A percentile compares a stretch with the other conserved stretches of the same genome.
These are phyloP conservation scores for Sanderia malayensis DNA, from an alignment of 30 jellyfish, hydroid and myxozoan genomes.

Conservation along the genomic window DNA sequence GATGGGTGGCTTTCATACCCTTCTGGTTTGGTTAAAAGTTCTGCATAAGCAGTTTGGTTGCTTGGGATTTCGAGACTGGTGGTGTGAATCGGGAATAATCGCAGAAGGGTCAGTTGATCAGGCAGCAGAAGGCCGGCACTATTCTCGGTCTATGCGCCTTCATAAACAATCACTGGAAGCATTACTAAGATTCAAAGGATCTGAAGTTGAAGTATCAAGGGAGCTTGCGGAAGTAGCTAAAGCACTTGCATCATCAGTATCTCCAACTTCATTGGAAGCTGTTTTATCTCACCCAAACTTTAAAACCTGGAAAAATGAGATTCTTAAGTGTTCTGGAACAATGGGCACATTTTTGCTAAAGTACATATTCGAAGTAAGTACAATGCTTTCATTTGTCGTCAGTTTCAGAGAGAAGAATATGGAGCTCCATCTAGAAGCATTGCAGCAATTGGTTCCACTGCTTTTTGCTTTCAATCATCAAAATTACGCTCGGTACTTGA, in stretches of 20 bases:
- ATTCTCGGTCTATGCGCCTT: conserved; percentile 12
- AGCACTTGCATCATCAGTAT: conserved; percentile 7
- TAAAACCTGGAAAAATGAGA: background rate
- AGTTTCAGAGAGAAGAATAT: conserved; percentile 25
- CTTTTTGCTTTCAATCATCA: conserved; percentile 48
- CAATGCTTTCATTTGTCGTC: conserved; percentile 8
- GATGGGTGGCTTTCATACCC: conserved; percentile 29
- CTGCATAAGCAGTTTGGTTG: background rate
- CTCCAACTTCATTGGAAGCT: background rate
- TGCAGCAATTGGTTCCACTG: conserved; percentile 17
- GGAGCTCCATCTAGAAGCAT: conserved; percentile 51
- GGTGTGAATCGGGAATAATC: conserved; percentile 28
- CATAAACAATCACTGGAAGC: conserved; percentile 12
- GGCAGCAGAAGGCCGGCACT: conserved; percentile 10
- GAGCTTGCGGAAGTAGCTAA: background rate
- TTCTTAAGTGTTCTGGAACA: background rate
- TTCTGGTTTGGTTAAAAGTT: conserved; percentile 15
- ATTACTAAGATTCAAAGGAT: conserved; percentile 8
- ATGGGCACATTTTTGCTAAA: conserved; percentile 9
- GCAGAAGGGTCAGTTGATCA: conserved; percentile 22
- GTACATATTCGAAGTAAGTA: conserved; percentile 17
- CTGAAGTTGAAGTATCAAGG: background rate
- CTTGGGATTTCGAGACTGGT: conserved; percentile 34
- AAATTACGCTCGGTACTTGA: conserved; percentile 30
- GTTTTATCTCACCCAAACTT: background rate